These are phyloP conservation scores for Ia io DNA, from an alignment of 2,113 vertebrate species.

Conservation along the genomic window DNA sequence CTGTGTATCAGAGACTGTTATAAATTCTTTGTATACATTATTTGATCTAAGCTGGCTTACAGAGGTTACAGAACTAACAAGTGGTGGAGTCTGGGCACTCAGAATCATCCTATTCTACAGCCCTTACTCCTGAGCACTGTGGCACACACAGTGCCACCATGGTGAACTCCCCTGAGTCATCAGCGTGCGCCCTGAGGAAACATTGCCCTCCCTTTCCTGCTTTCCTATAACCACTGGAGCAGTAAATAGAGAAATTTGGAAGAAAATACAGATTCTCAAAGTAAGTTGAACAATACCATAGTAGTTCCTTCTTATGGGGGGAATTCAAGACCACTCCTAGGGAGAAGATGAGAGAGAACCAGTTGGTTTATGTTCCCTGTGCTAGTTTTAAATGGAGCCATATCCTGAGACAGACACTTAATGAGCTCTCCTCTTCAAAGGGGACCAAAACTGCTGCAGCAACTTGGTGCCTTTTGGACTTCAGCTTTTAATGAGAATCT, in stretches of 20 bases:
- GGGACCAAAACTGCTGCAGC: not conserved
- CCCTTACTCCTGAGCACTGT: not conserved
- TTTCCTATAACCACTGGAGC: not conserved
- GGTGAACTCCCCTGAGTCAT: not conserved
- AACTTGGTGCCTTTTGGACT: not conserved
- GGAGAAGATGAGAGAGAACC: not conserved
- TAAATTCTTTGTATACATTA: not conserved
- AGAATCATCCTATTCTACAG: not conserved
- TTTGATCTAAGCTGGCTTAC: not conserved
- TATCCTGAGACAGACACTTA: not conserved
- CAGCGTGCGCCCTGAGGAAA: not conserved
- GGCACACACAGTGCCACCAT: no score
- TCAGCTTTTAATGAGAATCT: not conserved
- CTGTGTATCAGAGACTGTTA: not conserved
- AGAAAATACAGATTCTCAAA: not conserved
- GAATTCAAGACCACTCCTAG: not conserved
- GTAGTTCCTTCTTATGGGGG: not conserved
- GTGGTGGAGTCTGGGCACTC: not conserved
- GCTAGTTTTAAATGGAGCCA: not conserved
- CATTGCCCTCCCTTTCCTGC: not conserved
- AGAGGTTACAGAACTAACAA: not conserved
- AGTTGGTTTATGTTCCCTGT: not conserved
- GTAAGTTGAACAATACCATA: not conserved
- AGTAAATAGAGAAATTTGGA: not conserved
- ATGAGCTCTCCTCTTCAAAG: not conserved